Conservation (phyloP, 2,888 invertebrate species). For the Sclerodermus sp. region DNA sequence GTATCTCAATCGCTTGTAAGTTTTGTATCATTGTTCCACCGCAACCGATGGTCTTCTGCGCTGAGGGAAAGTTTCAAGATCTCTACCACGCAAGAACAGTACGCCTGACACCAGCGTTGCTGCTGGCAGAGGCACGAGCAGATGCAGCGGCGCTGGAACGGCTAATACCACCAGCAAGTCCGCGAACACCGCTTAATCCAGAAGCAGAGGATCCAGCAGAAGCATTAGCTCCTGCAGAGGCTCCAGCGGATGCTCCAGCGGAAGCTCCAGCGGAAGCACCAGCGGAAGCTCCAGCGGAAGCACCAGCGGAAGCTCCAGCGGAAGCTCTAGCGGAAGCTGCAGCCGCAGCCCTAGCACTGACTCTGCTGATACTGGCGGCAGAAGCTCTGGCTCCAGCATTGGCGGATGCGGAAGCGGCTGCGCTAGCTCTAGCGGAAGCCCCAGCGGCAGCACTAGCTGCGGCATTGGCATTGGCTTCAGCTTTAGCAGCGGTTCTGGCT, state of each 20-base stretch:
- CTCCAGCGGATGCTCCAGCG: not conserved
- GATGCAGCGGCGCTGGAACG: no score
- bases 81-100: no score
- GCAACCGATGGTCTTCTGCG: no score
- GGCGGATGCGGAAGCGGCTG: not conserved
- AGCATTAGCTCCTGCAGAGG: no score
- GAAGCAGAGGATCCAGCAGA: no score
- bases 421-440: not conserved
- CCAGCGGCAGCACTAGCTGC: slow-evolving; percentile 5
- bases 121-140: no score
- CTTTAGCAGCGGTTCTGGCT: slow-evolving; percentile 1
- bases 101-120: no score
- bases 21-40: no score
- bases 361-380: not conserved
- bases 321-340: not conserved
- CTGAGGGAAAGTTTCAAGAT: no score
- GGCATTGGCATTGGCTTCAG: slow-evolving; percentile 10
- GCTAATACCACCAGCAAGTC: no score
- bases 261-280: slow-evolving; percentile 2
- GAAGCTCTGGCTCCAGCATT: not conserved
- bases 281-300: slow-evolving; percentile 1
- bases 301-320: not conserved
- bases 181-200: no score
- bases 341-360: slow-evolving; percentile 2
- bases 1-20: no score